Conservation (phyloP, 1,140 invertebrate genomes). For the Drosophila watanabei region DNA sequence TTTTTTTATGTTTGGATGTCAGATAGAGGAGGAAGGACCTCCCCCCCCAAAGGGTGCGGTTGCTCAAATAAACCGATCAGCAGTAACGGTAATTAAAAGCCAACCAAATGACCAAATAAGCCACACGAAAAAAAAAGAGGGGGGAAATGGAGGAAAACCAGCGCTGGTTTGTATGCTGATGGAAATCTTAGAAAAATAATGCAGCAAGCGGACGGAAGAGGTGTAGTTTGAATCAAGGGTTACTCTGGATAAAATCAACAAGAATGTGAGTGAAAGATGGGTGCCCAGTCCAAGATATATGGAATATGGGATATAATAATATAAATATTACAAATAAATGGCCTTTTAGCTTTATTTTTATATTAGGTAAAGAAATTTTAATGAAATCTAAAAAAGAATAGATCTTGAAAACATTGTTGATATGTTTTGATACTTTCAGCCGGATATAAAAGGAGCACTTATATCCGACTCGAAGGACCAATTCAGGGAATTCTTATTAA, state of each 20-base stretch:
- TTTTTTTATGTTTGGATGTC: background rate
- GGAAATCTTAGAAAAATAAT: conserved; percentile 64
- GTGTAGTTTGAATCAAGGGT: background rate
- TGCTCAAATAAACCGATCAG: conserved; percentile 76
- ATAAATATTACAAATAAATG: background rate
- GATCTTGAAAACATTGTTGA: too few relatives aligned
- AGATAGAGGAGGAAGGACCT: background rate
- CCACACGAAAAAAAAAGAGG: conserved; percentile 49
- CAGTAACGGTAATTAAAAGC: conserved; percentile 83
- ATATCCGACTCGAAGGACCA: too few relatives aligned
- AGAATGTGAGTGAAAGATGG: too few relatives aligned
- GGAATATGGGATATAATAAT: background rate
- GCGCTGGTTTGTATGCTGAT: conserved; percentile 42
- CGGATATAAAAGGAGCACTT: too few relatives aligned
- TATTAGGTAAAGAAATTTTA: background rate
- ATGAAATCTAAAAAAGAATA: too few relatives aligned
- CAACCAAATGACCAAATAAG: conserved; percentile 80
- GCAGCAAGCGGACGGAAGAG: background rate
- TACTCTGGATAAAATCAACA: background rate
- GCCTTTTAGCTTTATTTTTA: background rate
- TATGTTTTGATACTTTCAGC: too few relatives aligned
- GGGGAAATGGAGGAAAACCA: background rate
- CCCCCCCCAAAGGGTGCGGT: conserved; percentile 17
- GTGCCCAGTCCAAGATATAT: background rate
- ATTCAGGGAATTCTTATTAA: too few relatives aligned